These are phyloP conservation scores for Cataglyphis livida DNA, from an alignment of 2,888 invertebrate species.

Conservation along the genomic window DNA sequence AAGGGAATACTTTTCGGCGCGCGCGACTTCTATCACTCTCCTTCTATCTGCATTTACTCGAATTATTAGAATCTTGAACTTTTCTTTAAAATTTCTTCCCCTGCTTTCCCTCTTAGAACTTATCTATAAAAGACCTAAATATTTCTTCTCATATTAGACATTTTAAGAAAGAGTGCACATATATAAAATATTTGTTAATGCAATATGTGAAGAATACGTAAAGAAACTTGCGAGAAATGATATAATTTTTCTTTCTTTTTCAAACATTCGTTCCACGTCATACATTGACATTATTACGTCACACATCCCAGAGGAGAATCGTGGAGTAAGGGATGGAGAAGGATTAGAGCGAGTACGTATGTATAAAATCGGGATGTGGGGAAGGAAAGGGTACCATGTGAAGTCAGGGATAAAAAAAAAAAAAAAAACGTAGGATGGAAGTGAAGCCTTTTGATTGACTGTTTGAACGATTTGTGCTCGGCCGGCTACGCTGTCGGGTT, in stretches of 20 bases:
- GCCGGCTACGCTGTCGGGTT: conserved; percentile 78
- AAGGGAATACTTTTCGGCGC: not conserved
- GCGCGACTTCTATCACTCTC: not conserved
- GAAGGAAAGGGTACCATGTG: conserved; percentile 43
- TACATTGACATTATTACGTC: conserved; percentile 77
- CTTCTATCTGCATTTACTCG: not conserved
- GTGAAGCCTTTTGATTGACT: conserved; percentile 83
- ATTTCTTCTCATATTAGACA: not conserved
- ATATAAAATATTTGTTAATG: not conserved
- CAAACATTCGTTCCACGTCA: conserved; percentile 56
- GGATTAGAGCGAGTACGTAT: conserved; percentile 49
- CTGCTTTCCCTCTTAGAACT: not conserved
- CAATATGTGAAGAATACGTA: not conserved
- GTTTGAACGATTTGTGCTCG: conserved; percentile 85
- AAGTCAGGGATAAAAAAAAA: conserved; percentile 39
- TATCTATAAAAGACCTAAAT: too few relatives aligned
- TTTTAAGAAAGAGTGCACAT: not conserved
- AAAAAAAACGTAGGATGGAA: conserved; percentile 70
- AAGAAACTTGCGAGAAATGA: conserved; percentile 4
- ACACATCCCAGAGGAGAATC: conserved; percentile 63
- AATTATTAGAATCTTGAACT: not conserved
- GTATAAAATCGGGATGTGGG: conserved; percentile 40
- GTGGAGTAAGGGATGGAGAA: conserved; percentile 53
- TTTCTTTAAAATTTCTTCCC: not conserved
- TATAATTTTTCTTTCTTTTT: conserved; percentile 21